Evolutionary conservation across 2,797 vertebrate genomes (phyloP).

Genomic region (Euthynnus affinis): DNA sequence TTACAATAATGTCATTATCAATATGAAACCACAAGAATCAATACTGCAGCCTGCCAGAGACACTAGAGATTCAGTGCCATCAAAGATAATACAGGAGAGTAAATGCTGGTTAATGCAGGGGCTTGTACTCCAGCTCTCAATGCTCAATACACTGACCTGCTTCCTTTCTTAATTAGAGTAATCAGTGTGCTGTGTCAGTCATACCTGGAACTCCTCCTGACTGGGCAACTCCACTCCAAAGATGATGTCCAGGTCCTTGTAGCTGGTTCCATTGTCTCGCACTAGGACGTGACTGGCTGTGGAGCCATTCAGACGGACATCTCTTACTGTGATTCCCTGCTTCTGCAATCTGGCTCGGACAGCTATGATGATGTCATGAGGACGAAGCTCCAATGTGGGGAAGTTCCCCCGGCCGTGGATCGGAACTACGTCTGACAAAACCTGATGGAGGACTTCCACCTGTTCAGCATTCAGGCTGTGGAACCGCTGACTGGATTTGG

Average conservation of each 20-base stretch:
- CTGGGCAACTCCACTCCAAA: conserved; percentile 93
- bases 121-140: neutral
- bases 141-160: neutral
- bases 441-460: conserved; percentile 93
- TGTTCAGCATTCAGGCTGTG: conserved; percentile 94
- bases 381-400: conserved; percentile 95
- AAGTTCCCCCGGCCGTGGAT: conserved; percentile 98
- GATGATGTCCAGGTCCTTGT: conserved; percentile 98
- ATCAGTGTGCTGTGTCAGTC: neutral
- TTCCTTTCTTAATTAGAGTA: conserved; percentile 2
- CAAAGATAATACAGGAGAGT: conserved; percentile 3
- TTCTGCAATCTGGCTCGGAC: conserved; percentile 90
- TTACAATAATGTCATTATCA: conserved; percentile 28
- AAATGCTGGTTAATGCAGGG: neutral
- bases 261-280: conserved; percentile 92
- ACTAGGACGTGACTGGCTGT: conserved; percentile 96
- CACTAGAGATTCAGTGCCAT: neutral
- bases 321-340: conserved; percentile 91
- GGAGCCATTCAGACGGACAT: conserved; percentile 95
- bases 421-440: conserved; percentile 93
- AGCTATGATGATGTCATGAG: conserved; percentile 92
- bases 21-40: conserved; percentile 24
- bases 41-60: conserved; percentile 1
- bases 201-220: conserved; percentile 92
- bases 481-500: conserved; percentile 89